phyloP scores from a whole-genome alignment of 2,113 vertebrate species.

The Poecile atricapillus region DNA sequence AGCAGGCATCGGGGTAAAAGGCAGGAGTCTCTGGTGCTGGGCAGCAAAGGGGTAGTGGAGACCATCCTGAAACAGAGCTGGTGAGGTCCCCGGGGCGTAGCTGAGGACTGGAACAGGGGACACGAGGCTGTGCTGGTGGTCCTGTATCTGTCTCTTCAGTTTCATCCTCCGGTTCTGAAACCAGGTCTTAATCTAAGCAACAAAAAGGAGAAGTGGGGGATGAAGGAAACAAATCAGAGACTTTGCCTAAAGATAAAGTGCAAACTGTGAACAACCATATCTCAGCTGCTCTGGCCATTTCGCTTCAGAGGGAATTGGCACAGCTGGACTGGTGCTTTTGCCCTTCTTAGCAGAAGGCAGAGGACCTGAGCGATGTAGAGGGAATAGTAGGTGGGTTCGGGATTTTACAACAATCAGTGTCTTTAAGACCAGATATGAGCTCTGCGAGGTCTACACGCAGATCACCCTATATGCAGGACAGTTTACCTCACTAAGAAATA shows the following conservation, averaged over 20 bases:
- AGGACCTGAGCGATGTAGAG: not conserved
- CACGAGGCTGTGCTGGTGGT: slow-evolving; percentile 35
- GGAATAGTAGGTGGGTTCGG: rapidly evolving
- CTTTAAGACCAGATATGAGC: not conserved
- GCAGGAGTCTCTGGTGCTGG: not conserved
- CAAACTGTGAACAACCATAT: not conserved
- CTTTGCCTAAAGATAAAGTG: not conserved
- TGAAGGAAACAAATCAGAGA: not conserved
- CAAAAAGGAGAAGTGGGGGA: not conserved
- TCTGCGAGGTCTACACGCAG: rapidly evolving
- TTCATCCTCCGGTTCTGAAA: slow-evolving; percentile 92
- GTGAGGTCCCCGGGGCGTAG: not conserved
- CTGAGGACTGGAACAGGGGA: not conserved
- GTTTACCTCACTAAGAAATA: not conserved
- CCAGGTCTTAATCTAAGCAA: slow-evolving; percentile 83
- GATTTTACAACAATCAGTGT: not conserved
- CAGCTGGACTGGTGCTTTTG: not conserved
- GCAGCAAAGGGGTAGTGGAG: not conserved
- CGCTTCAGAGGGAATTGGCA: not conserved
- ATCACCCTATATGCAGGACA: not conserved
- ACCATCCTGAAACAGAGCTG: not conserved
- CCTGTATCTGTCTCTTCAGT: slow-evolving; percentile 81
- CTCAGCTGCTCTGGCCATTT: not conserved
- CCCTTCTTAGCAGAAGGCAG: not conserved
- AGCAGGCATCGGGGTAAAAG: not conserved